These are phyloP conservation scores for Cygnus atratus DNA, from an alignment of 2,113 vertebrate species.

Conservation along the genomic window DNA sequence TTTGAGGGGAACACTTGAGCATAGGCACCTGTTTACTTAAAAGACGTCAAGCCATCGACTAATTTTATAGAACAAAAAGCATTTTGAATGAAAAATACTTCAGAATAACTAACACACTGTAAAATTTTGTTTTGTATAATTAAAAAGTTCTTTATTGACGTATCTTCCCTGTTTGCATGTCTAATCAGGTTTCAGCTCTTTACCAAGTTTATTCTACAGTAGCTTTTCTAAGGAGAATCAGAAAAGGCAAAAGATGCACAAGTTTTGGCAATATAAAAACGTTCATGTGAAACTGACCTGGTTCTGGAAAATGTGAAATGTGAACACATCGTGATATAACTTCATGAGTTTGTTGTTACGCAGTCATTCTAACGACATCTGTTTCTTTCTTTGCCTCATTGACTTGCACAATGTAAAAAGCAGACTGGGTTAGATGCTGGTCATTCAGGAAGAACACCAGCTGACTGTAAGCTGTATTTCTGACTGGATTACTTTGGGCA, in stretches of 20 bases:
- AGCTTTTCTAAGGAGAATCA: neutral
- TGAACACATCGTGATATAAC: slow-evolving; percentile 41
- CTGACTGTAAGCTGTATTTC: neutral
- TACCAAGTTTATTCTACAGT: neutral
- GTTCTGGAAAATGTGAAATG: slow-evolving; percentile 11
- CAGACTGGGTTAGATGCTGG: neutral
- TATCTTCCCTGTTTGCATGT: neutral
- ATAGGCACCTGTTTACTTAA: neutral
- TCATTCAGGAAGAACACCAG: slow-evolving; percentile 21
- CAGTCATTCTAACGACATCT: neutral
- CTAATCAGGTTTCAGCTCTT: neutral
- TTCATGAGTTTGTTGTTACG: slow-evolving; percentile 15
- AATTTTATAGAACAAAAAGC: neutral
- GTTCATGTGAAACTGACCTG: slow-evolving; percentile 5
- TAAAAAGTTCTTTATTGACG: neutral
- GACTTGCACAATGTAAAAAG: neutral
- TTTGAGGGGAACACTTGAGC: neutral
- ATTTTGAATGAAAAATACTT: neutral
- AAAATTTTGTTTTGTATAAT: neutral
- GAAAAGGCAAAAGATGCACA: neutral
- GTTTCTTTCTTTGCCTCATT: slow-evolving; percentile 30
- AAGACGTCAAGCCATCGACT: neutral
- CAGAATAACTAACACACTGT: neutral
- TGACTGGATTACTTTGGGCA: neutral
- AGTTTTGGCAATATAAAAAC: neutral